Evolutionary conservation across 2,888 invertebrate species (phyloP).

Genomic region (Dasysyrphus albostriatus): DNA sequence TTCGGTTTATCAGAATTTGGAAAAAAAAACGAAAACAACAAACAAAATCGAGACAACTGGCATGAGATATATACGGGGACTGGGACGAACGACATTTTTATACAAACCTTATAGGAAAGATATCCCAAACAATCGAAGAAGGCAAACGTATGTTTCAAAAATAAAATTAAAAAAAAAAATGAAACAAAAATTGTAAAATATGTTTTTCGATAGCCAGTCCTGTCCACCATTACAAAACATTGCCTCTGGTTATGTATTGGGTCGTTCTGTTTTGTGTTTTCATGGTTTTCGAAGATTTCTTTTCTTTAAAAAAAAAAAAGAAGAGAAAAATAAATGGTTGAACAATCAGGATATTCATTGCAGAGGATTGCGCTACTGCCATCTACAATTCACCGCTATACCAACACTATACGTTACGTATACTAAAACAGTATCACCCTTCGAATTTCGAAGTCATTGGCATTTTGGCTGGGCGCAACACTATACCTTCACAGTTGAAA

Average conservation of each 20-base stretch:
- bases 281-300: conserved; percentile 39
- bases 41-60: conserved; percentile 60
- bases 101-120: conserved; percentile 16
- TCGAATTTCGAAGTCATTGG: conserved; percentile 71
- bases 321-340: conserved; percentile 69
- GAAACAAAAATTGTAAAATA: conserved; percentile 70
- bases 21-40: neutral
- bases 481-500: conserved; percentile 55
- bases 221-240: conserved; percentile 62
- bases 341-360: conserved; percentile 76
- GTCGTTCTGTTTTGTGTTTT: conserved; percentile 64
- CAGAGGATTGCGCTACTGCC: conserved; percentile 66
- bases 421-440: conserved; percentile 47
- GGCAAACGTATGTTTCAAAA: conserved; percentile 68
- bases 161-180: conserved; percentile 2
- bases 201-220: conserved; percentile 60
- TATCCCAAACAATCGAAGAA: conserved; percentile 48
- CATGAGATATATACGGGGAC: conserved; percentile 26
- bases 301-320: conserved; percentile 2
- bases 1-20: conserved; percentile 64
- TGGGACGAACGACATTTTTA: conserved; percentile 31
- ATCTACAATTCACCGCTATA: conserved; percentile 39
- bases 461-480: conserved; percentile 68
- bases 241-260: conserved; percentile 66
- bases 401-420: neutral